Evolutionary conservation across 2,888 invertebrate species (phyloP).

Genomic region (Syrphus vitripennis): DNA sequence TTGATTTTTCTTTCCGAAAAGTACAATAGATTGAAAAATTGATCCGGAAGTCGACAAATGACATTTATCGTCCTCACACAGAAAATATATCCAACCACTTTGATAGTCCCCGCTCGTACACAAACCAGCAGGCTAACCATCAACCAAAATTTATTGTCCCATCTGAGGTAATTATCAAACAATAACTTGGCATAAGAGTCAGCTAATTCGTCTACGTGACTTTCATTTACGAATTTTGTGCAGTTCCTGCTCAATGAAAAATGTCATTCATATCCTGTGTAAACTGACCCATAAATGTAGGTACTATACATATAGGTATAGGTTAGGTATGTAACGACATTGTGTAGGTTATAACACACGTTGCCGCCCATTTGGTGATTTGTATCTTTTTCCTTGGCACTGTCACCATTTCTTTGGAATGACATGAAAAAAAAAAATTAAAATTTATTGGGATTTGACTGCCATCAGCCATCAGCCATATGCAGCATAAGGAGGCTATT

Average conservation of each 20-base stretch:
- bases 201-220: constrained; percentile 63
- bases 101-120: constrained; percentile 30
- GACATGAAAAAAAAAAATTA: constrained; percentile 48
- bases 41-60: constrained; percentile 64
- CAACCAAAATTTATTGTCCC: constrained; percentile 54
- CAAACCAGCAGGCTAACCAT: background rate
- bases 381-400: constrained; percentile 53
- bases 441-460: constrained; percentile 65
- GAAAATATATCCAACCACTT: constrained; percentile 9
- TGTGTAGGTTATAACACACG: constrained; percentile 16
- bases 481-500: background rate
- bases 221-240: constrained; percentile 54
- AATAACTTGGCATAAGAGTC: constrained; percentile 67
- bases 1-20: too few species aligned
- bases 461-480: constrained; percentile 25
- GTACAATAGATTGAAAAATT: constrained; percentile 49
- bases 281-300: background rate
- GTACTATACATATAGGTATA: background rate
- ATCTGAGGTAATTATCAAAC: constrained; percentile 39
- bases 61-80: constrained; percentile 47
- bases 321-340: background rate
- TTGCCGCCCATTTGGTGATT: constrained; percentile 59
- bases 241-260: constrained; percentile 54
- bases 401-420: constrained; percentile 59
- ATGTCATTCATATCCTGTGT: constrained; percentile 47